Evolutionary conservation across 2,797 vertebrate species (phyloP), one percentile per base, ranked within the genome.

Genomic region (Sebastes minor): DNA sequence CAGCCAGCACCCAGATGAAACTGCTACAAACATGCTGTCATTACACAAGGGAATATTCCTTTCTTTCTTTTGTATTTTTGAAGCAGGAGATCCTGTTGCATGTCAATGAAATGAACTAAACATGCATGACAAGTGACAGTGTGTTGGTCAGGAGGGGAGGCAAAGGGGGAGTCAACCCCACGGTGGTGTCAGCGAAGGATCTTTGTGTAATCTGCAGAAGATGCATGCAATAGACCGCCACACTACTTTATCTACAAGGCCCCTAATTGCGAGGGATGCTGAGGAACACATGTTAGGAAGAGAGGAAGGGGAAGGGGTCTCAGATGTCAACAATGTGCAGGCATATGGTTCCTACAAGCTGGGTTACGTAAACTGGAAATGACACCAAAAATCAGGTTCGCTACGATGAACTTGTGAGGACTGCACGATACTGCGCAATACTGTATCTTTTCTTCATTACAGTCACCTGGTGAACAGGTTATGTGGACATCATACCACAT

Each of bases 261-360:
- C 91, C 91, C 87, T 89, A 94, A 93, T 93, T 94, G 84, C 76
- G 68, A 90, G 86, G 81, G 90, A 88, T 80, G 86, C 80, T 83
- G 84, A 88, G 78, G 82, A 95, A 90, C 93, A 94, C 92, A 95
- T 94, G 94, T 89, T 89, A 89, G 84, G 74, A 89, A 92, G 90
- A 94, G 91, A 91, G 78, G 85, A 90, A 91, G 86, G 93, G 92
- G 91, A 92, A 81, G 83, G 91, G 87, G 94, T 92, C 93, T 94
- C 91, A 87, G 89, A 93, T 94, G 81, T 91, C 84, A 74, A 67
- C 80, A 82, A 78, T 75, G 75, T 82, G 84, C 75, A 83, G 88
- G 55, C 90, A 89, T 90, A 86, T 86, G 87, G 83, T 91, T 90
- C 86, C 68, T 91, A 77, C 86, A 91, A 92, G 63, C 22, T 82